A percentile compares a stretch with the other conserved stretches of the same genome.
phyloP scores from a whole-genome alignment of 2,888 invertebrate species.

The Phengaris arion region DNA sequence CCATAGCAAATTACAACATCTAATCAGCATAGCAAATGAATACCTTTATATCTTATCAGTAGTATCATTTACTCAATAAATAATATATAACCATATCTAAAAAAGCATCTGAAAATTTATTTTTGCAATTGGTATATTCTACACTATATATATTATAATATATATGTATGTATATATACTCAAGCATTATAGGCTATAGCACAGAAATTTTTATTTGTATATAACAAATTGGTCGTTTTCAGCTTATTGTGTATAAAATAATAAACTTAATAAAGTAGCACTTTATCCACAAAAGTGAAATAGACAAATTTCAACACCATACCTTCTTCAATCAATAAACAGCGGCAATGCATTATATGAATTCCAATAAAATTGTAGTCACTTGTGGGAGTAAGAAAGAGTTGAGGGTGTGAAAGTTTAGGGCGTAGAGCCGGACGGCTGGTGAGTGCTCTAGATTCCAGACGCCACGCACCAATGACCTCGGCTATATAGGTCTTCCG shows the following conservation, averaged over 20 bases:
- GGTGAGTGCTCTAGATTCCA: conserved; percentile 49
- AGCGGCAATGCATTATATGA: conserved; percentile 46
- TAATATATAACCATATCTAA: neutral
- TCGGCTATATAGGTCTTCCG: conserved; percentile 39
- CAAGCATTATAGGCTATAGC: too few species aligned
- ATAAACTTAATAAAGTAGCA: too few species aligned
- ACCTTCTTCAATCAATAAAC: conserved; percentile 40
- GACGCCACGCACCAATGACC: conserved; percentile 48
- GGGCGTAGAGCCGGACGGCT: conserved; percentile 37
- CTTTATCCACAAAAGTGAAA: too few species aligned
- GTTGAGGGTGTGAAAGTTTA: conserved; percentile 43
- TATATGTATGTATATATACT: too few species aligned
- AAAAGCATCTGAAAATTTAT: neutral
- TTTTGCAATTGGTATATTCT: neutral
- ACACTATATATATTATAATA: too few species aligned
- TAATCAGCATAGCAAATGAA: neutral
- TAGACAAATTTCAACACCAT: neutral
- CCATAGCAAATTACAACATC: neutral
- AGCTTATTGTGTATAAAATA: neutral
- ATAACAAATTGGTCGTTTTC: neutral
- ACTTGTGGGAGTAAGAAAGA: conserved; percentile 39
- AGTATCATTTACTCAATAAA: neutral
- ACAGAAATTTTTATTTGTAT: neutral
- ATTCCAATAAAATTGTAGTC: conserved; percentile 42
- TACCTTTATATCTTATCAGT: neutral